Percentiles rank a stretch among this genome's conserved stretches.
Evolutionary conservation across 2,797 vertebrate species (phyloP).

Genomic region (Poeciliopsis presidionis): DNA sequence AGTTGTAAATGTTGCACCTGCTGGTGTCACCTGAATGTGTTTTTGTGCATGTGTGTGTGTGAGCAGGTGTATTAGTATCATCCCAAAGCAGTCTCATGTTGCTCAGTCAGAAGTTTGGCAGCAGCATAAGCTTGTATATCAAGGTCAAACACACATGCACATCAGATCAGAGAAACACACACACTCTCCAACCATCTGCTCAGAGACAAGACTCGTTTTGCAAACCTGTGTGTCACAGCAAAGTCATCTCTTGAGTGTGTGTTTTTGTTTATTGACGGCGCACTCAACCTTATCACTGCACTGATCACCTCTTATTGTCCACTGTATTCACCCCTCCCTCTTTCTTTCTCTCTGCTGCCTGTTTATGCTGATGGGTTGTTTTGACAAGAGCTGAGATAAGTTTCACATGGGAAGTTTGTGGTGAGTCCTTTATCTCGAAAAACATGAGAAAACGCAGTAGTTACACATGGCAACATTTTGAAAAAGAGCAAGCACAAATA

Average conservation of each 20-base stretch:
- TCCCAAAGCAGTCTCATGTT: constrained; percentile 42
- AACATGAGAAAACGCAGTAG: constrained; percentile 18
- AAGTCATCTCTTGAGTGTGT: constrained; percentile 44
- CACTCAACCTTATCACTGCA: constrained; percentile 32
- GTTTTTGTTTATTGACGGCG: constrained; percentile 19
- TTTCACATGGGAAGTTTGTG: constrained; percentile 32
- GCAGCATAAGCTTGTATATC: constrained; percentile 40
- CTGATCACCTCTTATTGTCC: constrained; percentile 33
- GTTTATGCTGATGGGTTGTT: constrained; percentile 25
- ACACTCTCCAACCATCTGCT: constrained; percentile 72
- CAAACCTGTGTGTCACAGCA: constrained; percentile 52
- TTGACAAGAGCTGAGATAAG: constrained; percentile 42
- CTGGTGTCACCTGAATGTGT: constrained; percentile 19
- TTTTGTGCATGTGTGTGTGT: constrained; percentile 30
- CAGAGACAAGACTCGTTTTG: constrained; percentile 50
- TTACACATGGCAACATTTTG: constrained; percentile 7
- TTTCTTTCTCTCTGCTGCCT: constrained; percentile 20
- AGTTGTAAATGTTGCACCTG: constrained; percentile 16
- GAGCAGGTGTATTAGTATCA: constrained; percentile 22
- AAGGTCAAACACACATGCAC: constrained; percentile 61
- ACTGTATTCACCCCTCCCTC: constrained; percentile 13
- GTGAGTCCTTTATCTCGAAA: constrained; percentile 35
- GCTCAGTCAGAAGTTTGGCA: constrained; percentile 63
- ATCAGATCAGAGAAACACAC: constrained; percentile 28
- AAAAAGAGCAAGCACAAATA: neutral